A percentile compares a stretch with the other conserved stretches of the same genome.
Conservation (phyloP, 2,113 vertebrate species). For the Anhinga rufa region DNA sequence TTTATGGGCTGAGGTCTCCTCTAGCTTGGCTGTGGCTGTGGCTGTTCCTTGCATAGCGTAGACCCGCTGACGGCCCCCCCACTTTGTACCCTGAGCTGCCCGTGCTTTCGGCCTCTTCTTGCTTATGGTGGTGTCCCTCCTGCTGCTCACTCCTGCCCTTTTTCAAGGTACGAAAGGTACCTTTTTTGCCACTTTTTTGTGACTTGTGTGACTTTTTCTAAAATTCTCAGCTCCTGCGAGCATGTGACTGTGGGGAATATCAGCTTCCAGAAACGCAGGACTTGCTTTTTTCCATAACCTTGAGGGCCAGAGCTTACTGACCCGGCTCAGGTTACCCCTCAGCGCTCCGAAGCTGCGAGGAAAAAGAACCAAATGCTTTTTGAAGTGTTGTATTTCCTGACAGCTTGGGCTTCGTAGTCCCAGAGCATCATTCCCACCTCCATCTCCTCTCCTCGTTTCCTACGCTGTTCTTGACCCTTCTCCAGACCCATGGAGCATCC, state of each 20-base stretch:
- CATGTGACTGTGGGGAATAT: neutral
- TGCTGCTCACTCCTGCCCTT: neutral
- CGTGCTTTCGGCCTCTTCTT: neutral
- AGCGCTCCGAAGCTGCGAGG: neutral
- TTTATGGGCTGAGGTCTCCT: neutral
- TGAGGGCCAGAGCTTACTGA: neutral
- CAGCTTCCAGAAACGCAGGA: neutral
- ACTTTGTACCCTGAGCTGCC: neutral
- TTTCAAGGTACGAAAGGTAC: too few relatives aligned
- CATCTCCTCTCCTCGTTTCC: neutral
- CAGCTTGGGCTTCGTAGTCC: neutral
- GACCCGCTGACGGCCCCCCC: fast-evolving
- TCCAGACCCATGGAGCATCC: neutral
- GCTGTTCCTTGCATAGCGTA: fast-evolving
- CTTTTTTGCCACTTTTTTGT: neutral
- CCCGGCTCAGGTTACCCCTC: neutral
- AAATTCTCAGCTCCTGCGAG: neutral
- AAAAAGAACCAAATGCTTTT: neutral
- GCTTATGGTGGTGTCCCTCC: fast-evolving
- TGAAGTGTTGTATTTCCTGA: neutral
- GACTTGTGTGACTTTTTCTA: neutral
- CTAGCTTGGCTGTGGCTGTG: too few relatives aligned
- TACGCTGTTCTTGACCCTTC: neutral
- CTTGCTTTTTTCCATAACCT: neutral
- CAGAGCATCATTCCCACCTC: neutral